Conservation (phyloP, 1,140 invertebrate species). For the Drosophila pandora region DNA sequence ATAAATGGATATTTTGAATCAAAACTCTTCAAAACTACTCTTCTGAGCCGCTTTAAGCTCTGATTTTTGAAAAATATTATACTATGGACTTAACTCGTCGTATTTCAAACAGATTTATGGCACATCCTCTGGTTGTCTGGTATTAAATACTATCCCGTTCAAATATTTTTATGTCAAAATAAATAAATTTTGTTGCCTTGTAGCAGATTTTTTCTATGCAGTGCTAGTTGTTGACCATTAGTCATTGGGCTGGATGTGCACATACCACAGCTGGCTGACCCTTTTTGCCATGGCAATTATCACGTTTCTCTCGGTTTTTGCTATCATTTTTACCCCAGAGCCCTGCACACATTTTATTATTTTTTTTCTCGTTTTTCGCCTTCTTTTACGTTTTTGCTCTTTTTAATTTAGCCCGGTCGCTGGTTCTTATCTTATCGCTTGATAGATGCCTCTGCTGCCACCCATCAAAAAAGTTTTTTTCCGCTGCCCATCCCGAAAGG, state of each 20-base stretch:
- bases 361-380: background rate
- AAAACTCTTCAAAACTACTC: too few relatives aligned
- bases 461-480: conserved; percentile 45
- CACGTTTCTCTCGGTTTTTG: conserved; percentile 56
- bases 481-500: conserved; percentile 31
- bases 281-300: conserved; percentile 76
- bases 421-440: conserved; percentile 57
- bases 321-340: conserved; percentile 33
- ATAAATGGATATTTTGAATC: too few relatives aligned
- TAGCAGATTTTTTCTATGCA: conserved; percentile 22
- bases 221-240: conserved; percentile 64
- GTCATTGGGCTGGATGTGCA: conserved; percentile 54
- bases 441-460: conserved; percentile 35
- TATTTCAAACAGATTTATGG: conserved; percentile 4
- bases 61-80: background rate
- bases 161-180: conserved; percentile 2
- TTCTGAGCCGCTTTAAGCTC: background rate
- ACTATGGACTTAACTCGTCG: background rate
- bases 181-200: background rate
- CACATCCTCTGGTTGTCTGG: background rate
- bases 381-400: conserved; percentile 21
- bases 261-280: conserved; percentile 60
- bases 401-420: conserved; percentile 49
- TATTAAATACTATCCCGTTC: background rate
- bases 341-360: conserved; percentile 16